Conservation (phyloP, 2,888 invertebrate species). For the Drosophila tripunctata region DNA sequence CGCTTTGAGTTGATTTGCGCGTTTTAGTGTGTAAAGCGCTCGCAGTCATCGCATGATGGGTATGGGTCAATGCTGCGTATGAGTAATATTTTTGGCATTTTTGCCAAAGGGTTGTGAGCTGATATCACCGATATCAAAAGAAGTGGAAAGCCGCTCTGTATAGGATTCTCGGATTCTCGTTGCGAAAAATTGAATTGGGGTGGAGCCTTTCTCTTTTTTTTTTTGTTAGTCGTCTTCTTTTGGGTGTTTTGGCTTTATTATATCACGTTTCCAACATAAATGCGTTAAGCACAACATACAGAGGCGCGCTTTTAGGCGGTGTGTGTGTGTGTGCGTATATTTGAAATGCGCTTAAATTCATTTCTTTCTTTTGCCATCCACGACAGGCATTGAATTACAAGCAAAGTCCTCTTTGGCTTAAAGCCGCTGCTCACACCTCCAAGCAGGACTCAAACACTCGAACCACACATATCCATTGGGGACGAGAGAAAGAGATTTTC, state of each 20-base stretch:
- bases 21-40: conserved; percentile 4
- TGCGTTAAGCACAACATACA: conserved; percentile 71
- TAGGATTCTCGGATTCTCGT: conserved; percentile 51
- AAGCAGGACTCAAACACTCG: conserved; percentile 29
- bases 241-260: conserved; percentile 68
- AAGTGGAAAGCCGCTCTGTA: conserved; percentile 28
- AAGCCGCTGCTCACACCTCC: conserved; percentile 44
- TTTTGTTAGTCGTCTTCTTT: conserved; percentile 13
- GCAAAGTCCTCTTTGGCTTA: conserved; percentile 54
- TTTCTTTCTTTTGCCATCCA: conserved; percentile 40
- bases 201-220: conserved; percentile 12
- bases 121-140: conserved; percentile 73
- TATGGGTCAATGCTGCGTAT: conserved; percentile 56
- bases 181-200: conserved; percentile 21
- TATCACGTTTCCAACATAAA: conserved; percentile 80
- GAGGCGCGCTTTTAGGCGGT: conserved; percentile 55
- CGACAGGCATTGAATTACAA: conserved; percentile 68
- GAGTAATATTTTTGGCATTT: conserved; percentile 63
- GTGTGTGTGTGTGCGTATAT: conserved; percentile 58
- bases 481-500: background rate
- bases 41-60: background rate
- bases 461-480: too few species aligned
- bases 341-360: conserved; percentile 77
- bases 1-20: conserved; percentile 60
- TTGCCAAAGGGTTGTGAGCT: conserved; percentile 58